Percentiles rank a stretch among this genome's conserved stretches.
These are phyloP conservation scores for Campoplex capitator DNA, from an alignment of 2,888 invertebrate species.

Conservation along the genomic window DNA sequence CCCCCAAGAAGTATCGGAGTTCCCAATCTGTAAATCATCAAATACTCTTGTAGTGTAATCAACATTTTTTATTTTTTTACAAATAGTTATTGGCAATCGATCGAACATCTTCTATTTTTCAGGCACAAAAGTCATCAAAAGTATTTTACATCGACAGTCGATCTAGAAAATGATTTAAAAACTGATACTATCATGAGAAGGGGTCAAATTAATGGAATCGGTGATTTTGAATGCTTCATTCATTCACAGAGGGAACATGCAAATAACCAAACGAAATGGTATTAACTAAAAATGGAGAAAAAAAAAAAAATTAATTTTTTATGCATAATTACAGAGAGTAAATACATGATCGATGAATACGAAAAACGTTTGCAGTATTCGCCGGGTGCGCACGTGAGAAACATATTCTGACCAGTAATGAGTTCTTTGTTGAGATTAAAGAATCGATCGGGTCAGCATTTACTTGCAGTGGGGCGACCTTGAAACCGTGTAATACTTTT, in stretches of 20 bases:
- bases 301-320: not conserved
- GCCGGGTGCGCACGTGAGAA: not conserved
- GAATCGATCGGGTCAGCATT: not conserved
- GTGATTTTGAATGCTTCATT: too few species aligned
- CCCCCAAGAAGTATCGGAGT: constrained; percentile 89
- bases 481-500: not conserved
- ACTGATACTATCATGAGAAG: not conserved
- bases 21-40: constrained; percentile 85
- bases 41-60: not conserved
- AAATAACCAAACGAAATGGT: too few species aligned
- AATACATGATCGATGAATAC: not conserved
- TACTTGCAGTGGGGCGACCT: too few species aligned
- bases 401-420: not conserved
- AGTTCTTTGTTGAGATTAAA: not conserved
- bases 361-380: not conserved
- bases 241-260: too few species aligned
- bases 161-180: too few species aligned
- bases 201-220: too few species aligned
- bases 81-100: not conserved
- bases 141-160: too few species aligned
- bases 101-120: not conserved
- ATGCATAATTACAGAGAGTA: not conserved
- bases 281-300: too few species aligned
- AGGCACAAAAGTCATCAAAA: too few species aligned
- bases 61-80: not conserved